These are phyloP conservation scores for Iguana delicatissima DNA, from an alignment of 2,797 vertebrate genomes.

Conservation along the genomic window DNA sequence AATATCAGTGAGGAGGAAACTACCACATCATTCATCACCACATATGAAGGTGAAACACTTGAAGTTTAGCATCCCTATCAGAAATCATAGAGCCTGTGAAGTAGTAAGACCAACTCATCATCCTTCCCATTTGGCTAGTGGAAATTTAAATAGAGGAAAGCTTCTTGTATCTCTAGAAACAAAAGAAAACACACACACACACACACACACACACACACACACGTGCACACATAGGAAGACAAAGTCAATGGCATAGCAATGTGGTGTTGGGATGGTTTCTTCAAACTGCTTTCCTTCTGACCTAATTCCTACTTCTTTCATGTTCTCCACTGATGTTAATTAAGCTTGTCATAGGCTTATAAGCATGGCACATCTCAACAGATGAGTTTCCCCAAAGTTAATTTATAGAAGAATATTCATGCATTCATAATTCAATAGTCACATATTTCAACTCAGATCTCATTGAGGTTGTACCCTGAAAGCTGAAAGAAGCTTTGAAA, in stretches of 20 bases:
- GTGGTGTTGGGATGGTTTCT: slow-evolving; percentile 11
- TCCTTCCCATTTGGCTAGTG: neutral
- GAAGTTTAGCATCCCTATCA: neutral
- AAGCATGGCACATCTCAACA: slow-evolving; percentile 33
- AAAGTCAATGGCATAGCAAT: neutral
- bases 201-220: too few relatives aligned
- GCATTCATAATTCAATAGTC: slow-evolving; percentile 38
- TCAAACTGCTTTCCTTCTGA: slow-evolving; percentile 21
- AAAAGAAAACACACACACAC: neutral
- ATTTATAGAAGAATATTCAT: slow-evolving; percentile 50
- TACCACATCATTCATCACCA: neutral
- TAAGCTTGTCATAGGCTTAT: slow-evolving; percentile 56
- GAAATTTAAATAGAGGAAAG: neutral
- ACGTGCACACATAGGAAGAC: too few relatives aligned
- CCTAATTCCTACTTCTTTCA: slow-evolving; percentile 45
- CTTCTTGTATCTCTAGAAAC: neutral
- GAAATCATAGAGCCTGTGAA: neutral
- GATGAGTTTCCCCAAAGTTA: slow-evolving; percentile 50
- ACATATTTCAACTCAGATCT: slow-evolving; percentile 36
- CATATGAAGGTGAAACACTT: neutral
- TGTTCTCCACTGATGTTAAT: slow-evolving; percentile 53
- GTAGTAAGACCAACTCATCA: neutral
- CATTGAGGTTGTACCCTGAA: slow-evolving; percentile 26
- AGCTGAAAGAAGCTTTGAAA: slow-evolving; percentile 20
- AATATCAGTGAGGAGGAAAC: too few relatives aligned